These are phyloP conservation scores for Araneus ventricosus DNA, from an alignment of 1,140 invertebrate genomes.

Conservation along the genomic window DNA sequence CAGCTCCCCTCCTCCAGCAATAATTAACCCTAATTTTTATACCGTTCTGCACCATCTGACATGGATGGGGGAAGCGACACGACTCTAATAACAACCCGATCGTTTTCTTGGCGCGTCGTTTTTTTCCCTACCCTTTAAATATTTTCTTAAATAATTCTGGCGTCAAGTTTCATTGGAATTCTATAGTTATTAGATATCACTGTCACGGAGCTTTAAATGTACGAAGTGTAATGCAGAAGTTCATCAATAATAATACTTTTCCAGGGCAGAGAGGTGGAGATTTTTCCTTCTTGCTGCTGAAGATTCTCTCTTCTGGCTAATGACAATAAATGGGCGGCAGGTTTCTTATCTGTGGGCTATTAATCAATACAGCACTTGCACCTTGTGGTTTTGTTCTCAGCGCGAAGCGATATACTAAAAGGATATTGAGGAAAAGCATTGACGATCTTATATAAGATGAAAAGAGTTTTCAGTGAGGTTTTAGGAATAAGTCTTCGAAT, in stretches of 20 bases:
- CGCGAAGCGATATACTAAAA: neutral
- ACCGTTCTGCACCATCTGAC: conserved; percentile 32
- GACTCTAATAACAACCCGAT: conserved; percentile 31
- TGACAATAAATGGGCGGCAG: conserved; percentile 54
- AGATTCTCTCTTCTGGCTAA: conserved; percentile 31
- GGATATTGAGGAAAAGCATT: neutral
- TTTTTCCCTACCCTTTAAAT: neutral
- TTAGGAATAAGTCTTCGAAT: neutral
- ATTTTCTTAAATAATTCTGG: conserved; percentile 39
- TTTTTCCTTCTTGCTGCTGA: neutral
- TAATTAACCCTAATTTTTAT: conserved; percentile 42
- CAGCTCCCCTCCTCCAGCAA: neutral
- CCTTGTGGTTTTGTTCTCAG: conserved; percentile 39
- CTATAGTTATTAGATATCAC: conserved; percentile 34
- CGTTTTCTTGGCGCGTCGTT: neutral
- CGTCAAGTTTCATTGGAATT: conserved; percentile 29
- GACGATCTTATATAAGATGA: neutral
- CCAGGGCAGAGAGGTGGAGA: neutral
- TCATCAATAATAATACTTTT: conserved; percentile 43
- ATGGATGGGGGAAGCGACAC: neutral
- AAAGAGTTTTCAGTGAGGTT: neutral
- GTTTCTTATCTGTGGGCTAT: conserved; percentile 30
- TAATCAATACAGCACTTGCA: conserved; percentile 24
- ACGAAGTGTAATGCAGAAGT: neutral
- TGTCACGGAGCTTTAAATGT: neutral